Conservation (phyloP, 2,888 invertebrate genomes). For the Oscheius myriophilus region DNA sequence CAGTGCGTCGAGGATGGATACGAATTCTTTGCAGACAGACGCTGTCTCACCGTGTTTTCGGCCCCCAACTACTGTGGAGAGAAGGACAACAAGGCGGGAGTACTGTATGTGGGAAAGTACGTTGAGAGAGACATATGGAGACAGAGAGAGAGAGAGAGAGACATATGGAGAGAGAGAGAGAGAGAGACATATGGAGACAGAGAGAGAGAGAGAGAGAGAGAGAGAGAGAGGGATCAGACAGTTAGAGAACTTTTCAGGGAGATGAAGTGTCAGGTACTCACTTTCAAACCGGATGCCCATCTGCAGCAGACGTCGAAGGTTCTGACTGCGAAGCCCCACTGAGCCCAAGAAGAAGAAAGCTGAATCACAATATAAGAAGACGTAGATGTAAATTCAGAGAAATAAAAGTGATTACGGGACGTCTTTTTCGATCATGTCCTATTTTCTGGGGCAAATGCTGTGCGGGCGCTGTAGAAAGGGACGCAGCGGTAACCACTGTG, state of each 20-base stretch:
- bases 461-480: too few species aligned
- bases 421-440: too few species aligned
- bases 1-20: slow-evolving; percentile 47
- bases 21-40: slow-evolving; percentile 36
- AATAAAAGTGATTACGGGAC: too few species aligned
- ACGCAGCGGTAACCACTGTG: too few species aligned
- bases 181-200: too few species aligned
- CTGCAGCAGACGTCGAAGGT: background rate
- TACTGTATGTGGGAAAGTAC: slow-evolving; percentile 12
- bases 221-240: too few species aligned
- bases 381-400: too few species aligned
- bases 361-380: too few species aligned
- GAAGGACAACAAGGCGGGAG: slow-evolving; percentile 19
- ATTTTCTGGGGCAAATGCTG: too few species aligned
- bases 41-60: slow-evolving; percentile 52
- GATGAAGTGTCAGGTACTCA: slow-evolving; percentile 15
- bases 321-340: background rate
- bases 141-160: background rate
- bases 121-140: too few species aligned
- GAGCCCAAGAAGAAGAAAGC: too few species aligned
- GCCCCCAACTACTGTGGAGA: slow-evolving; percentile 56
- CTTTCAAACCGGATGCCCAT: slow-evolving; percentile 1
- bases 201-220: background rate
- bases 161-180: too few species aligned
- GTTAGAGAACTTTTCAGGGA: background rate